Evolutionary conservation across 2,888 invertebrate species (phyloP), one percentile per base, ranked within the genome.

Genomic region (Ptilodon capucinus): DNA sequence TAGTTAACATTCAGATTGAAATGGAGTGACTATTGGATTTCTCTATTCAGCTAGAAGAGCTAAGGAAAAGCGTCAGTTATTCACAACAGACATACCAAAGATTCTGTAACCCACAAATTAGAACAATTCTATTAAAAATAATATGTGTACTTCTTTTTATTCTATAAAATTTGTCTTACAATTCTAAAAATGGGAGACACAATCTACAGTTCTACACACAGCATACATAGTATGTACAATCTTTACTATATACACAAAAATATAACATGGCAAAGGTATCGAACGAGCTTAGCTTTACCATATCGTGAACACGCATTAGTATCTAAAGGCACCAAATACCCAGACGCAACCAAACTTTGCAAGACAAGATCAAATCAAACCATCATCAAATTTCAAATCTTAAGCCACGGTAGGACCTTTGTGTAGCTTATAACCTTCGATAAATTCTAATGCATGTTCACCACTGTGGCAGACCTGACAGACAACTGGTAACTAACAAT

Each of bases 221-320:
- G 80, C 88, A 88, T 88, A 88, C 86, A 86, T 76, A 84, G 86
- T 89, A 89, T 90, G 87, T 90, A 90, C 90, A 90, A 71, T 79
- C 69, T 67, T 79, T 77, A 77, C 74, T 88, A 88, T 89, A 78
- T 86, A 89, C 86, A 90, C 75, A 38, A 18, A 72, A 79, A 79
- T 79, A 82, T 74, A 78, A 79, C 68, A 77, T 78, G 79, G 80
- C 80, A 79, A 76, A 80, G 73, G 65, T 71, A 66, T 73, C 64
- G 54, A 69, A 69, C 68, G 64, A 76, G 67, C 67, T 70, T 68
- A 61, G 68, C 70, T 66, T 68, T 64, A 69, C 74, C 65, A 62
- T 60, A 58, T 54, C 57, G 60, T 59, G 58, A 71, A 74, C 76
- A 73, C 68, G 70, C 73, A 67, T 64, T 59, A 66, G 57, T 57